These are phyloP conservation scores for Eurypyga helias DNA, from an alignment of 2,113 vertebrate species.

Conservation along the genomic window DNA sequence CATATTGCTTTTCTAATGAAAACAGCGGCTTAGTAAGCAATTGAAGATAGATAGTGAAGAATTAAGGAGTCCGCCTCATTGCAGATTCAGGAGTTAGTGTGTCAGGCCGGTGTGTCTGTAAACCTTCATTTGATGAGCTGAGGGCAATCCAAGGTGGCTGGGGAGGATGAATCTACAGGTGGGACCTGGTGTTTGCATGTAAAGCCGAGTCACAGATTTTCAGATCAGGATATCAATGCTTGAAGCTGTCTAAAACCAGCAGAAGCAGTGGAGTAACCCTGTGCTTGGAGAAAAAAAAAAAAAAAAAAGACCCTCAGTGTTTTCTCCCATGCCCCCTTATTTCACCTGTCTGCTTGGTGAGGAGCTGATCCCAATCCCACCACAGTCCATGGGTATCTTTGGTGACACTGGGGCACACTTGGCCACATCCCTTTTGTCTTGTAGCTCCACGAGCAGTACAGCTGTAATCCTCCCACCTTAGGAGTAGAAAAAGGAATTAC, in stretches of 20 bases:
- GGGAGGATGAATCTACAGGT: background rate
- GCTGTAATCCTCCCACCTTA: background rate
- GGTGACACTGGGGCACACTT: fast-evolving
- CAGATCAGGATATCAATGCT: background rate
- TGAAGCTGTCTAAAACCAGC: background rate
- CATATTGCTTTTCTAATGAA: conserved; percentile 69
- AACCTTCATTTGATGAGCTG: background rate
- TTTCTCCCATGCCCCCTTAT: background rate
- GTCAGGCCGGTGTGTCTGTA: background rate
- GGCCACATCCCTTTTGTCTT: background rate
- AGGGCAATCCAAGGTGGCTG: background rate
- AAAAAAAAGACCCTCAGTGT: too few species aligned
- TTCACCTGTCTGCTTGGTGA: background rate
- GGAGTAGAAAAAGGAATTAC: background rate
- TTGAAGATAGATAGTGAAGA: background rate
- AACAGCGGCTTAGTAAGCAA: conserved; percentile 38
- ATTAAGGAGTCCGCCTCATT: background rate
- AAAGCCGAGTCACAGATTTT: fast-evolving
- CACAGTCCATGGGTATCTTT: fast-evolving
- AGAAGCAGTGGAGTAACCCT: background rate
- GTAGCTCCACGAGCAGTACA: fast-evolving
- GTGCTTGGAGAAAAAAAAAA: background rate
- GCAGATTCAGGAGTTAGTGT: background rate
- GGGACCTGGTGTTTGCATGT: background rate
- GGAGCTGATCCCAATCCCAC: background rate